Evolutionary conservation across 2,888 invertebrate species (phyloP), one percentile per base, ranked within the genome.

Genomic region (Plebejus anna): DNA sequence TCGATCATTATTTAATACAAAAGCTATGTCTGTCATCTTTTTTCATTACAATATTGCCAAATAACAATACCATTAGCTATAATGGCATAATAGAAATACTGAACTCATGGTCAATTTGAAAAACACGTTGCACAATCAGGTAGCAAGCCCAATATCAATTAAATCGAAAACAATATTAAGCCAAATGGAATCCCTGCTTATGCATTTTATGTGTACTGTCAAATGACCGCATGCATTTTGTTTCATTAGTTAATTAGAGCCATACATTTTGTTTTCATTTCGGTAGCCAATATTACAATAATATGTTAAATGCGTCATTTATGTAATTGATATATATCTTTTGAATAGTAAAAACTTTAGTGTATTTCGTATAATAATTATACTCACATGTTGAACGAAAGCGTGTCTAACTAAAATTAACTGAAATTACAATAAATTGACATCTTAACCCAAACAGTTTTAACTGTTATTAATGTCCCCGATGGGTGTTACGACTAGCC

Each of bases 111-210:
- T 51, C 51, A 51, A 73, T 73, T 73, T 73, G 32, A 36, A 55
- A 55, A 73, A 36, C 51, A 7, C 73, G 51, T 32, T 73, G 51
- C 13, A 55, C 73, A 73, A 73, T 73, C 73, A 73, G 28, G 73
- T 51, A 32, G 55, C 51, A 55, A 73, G 16, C 73, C 32, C 73
- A 73, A 73, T 73, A 73, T 55, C 73, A 73, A 73, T 73, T 73
- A 73, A 73, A 73, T 51, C 51, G 73, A 51, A 55, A 73, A 73
- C 51, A 47, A 73, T 73, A 73, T 73, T 55, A 73, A 73, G 32
- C 73, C 47, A 55, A 73, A 73, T 55, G 73, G 55, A 73, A 55
- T 73, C 73, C 73, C 73, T 55, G 51, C 47, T 73, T 73, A 73
- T 73, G 16, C 73, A 51, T 73, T 47, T 32, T 73, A 55, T 51